Conservation (phyloP, 2,113 vertebrate genomes). For the Muscicapa adusta region DNA sequence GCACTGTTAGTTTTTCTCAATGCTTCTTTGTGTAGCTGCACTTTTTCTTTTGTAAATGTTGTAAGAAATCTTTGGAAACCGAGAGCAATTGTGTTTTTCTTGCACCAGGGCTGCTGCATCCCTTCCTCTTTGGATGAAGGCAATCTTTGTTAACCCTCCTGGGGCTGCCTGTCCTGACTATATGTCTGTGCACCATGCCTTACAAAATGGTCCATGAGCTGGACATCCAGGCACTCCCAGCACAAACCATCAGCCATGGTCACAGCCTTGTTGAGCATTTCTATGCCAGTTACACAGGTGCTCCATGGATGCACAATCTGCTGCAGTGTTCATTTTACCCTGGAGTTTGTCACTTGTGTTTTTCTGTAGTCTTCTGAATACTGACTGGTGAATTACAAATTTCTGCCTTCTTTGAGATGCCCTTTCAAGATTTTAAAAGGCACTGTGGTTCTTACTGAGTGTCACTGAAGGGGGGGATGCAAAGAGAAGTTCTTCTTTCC, state of each 20-base stretch:
- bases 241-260: neutral
- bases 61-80: neutral
- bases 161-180: neutral
- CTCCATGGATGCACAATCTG: neutral
- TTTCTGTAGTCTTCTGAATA: neutral
- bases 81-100: neutral
- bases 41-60: neutral
- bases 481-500: neutral
- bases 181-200: accelerated
- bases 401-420: neutral
- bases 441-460: neutral
- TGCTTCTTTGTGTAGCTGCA: slow-evolving; percentile 12
- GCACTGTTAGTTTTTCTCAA: slow-evolving; percentile 1
- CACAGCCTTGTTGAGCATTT: accelerated
- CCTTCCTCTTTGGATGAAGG: neutral
- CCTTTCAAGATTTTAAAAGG: neutral
- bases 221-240: neutral
- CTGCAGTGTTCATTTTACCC: neutral
- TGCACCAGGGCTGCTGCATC: neutral
- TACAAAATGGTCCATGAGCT: neutral
- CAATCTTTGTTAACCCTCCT: neutral
- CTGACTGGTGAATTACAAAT: neutral
- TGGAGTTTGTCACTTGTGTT: neutral
- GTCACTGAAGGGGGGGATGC: neutral
- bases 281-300: accelerated